These are phyloP conservation scores for Chrysocyon brachyurus DNA, from an alignment of 2,797 vertebrate species.

Conservation along the genomic window DNA sequence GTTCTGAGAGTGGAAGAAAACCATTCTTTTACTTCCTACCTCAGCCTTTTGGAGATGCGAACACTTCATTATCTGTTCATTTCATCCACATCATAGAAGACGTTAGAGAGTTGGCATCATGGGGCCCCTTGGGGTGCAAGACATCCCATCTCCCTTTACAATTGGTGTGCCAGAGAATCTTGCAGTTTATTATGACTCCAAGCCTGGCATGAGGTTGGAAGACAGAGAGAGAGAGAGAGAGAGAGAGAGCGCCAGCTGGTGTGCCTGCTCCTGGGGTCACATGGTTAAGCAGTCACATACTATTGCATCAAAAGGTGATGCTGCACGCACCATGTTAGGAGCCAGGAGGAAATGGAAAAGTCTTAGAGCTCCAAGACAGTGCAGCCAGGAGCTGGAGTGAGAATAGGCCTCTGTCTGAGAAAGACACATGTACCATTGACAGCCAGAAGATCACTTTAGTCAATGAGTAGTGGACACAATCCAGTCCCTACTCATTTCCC, in stretches of 20 bases:
- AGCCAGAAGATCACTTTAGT: background rate
- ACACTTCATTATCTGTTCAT: background rate
- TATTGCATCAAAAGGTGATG: background rate
- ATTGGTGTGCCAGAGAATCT: background rate
- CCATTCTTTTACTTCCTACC: background rate
- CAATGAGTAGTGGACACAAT: background rate
- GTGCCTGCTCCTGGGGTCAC: background rate
- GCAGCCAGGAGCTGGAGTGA: background rate
- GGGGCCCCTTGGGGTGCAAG: background rate
- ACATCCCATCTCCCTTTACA: background rate
- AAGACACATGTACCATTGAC: background rate
- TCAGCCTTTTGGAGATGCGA: background rate
- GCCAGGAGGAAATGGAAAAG: background rate
- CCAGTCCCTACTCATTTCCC: background rate
- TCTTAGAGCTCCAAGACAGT: background rate
- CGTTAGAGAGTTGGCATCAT: background rate
- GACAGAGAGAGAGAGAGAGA: background rate
- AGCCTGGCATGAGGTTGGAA: background rate
- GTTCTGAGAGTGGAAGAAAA: background rate
- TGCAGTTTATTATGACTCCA: background rate
- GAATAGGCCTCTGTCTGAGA: background rate
- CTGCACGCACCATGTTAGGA: background rate
- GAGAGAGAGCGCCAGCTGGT: background rate
- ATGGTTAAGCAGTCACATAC: background rate
- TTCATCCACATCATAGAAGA: background rate